Base-by-base conservation (phyloP, 2,888 invertebrate species). In the Cantharis flavilabris region DNA sequence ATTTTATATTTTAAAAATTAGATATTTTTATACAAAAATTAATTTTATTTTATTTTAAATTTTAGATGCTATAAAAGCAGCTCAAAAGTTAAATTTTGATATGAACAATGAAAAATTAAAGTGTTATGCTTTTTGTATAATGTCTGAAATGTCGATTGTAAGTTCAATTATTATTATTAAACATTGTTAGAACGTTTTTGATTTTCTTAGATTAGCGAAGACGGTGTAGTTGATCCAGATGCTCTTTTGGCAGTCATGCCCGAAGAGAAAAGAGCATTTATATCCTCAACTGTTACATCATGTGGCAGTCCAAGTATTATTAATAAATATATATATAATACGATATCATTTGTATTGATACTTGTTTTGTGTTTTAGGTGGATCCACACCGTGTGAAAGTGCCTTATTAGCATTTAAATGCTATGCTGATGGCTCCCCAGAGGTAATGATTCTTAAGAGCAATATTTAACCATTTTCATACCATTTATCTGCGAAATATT, bases 151-250 rank as follows among this genome's bases (percentile, higher is more conserved):
- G 82, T 84, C 84, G 64, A 83, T 84, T 65, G 87, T 88, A 82
- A 85, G 30, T 75, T 62, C 67, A 11, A 63, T n/a, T 67, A 13
- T 26, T 26, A 23, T 28, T 30, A 10, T 13, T n/a, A 49, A n/a
- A n/a, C 0, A 3, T 49, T n/a, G 49, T n/a, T n/a, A 23, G 23
- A 5, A 3, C 2, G 7, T 3, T 3, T 23, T 49, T 49, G 13
- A n/a, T 9, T 49, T 49, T n/a, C n/a, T 49, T 9, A 88, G 88
- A 85, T 86, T 81, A 84, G 84, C 62, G 88, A 88, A n/a, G 87
- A 88, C 67, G 88, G 88, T 5, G 82, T 83, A 10, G 82, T 88
- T 28, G 88, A 89, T 74, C 84, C 84, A 33, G 88, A 88, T 67
- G 86, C 87, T 3, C 84, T 87, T 4, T 79, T 87, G 64, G 86